Evolutionary conservation across 2,888 invertebrate genomes (phyloP), one percentile per base, ranked within the genome.

Genomic region (Phragmatobia fuliginosa): DNA sequence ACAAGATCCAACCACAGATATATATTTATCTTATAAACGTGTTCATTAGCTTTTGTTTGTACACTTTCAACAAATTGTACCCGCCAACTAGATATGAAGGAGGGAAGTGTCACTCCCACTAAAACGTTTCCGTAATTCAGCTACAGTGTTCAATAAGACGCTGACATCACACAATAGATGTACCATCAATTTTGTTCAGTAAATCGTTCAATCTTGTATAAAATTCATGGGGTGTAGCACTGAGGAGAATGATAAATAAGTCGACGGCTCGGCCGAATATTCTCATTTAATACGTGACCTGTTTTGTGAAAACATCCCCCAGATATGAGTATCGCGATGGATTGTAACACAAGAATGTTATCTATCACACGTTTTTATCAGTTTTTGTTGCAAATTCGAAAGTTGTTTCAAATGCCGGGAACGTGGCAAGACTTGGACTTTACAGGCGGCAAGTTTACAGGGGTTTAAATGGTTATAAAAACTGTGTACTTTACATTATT

Each of bases 181-280:
- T 92, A 91, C 92, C 94, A 94, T 95, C 94, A 94, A 94, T 95
- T 93, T 93, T 88, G 91, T 90, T 92, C 90, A 91, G 90, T 93
- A 94, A 94, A 94, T 94, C 94, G 94, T 91, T 94, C 94, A 93
- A 94, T 94, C 94, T 94, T 94, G 94, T 94, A 94, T 93, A 94
- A 94, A 94, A 95, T 94, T 95, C 94, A 95, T 94, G 93, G 94
- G 91, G 92, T 92, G 93, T 92, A 93, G 92, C 91, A 89, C 89
- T 90, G 93, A 91, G 91, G 88, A 89, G 94, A 93, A 95, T 95
- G 95, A 95, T 95, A 94, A 94, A 95, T 95, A 95, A 94, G 94
- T 90, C 87, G 85, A 92, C 91, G 94, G 92, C 91, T 93, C 89
- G 92, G 88, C 93, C 94, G 92, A 95, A 94, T 95, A 95, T 94